These are phyloP conservation scores for Chinchilla lanigera DNA, from an alignment of 2,113 vertebrate genomes.

Conservation along the genomic window DNA sequence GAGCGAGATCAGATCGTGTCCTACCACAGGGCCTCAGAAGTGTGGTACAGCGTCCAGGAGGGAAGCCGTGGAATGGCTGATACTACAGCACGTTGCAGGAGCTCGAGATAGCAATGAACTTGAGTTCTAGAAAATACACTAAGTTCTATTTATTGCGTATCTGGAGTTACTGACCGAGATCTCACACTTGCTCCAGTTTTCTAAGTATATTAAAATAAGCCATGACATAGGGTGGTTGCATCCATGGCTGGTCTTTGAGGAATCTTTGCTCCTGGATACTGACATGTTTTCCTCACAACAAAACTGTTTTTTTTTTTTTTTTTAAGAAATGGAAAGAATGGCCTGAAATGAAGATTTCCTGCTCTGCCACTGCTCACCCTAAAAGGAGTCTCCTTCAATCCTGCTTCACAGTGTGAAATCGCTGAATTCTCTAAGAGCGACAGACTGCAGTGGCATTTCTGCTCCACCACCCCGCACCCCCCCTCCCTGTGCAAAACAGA, in stretches of 20 bases:
- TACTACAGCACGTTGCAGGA: not conserved
- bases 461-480: no score
- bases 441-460: not conserved
- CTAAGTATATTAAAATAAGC: not conserved
- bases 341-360: not conserved
- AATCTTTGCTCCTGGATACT: not conserved
- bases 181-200: not conserved
- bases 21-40: not conserved
- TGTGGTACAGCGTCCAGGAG: rapidly evolving
- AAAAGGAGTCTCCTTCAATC: not conserved
- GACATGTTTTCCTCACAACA: slow-evolving; percentile 17
- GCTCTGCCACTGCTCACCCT: not conserved
- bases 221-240: not conserved
- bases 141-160: not conserved
- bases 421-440: not conserved
- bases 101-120: not conserved
- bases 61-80: not conserved
- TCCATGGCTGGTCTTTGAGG: not conserved
- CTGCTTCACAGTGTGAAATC: not conserved
- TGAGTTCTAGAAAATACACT: not conserved
- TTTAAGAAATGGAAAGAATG: not conserved
- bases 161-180: not conserved
- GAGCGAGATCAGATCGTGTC: not conserved
- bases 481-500: not conserved
- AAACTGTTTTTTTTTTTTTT: not conserved